Evolutionary conservation across 2,113 vertebrate species (phyloP), one percentile per base, ranked within the genome.

Genomic region (Alethe castanea): DNA sequence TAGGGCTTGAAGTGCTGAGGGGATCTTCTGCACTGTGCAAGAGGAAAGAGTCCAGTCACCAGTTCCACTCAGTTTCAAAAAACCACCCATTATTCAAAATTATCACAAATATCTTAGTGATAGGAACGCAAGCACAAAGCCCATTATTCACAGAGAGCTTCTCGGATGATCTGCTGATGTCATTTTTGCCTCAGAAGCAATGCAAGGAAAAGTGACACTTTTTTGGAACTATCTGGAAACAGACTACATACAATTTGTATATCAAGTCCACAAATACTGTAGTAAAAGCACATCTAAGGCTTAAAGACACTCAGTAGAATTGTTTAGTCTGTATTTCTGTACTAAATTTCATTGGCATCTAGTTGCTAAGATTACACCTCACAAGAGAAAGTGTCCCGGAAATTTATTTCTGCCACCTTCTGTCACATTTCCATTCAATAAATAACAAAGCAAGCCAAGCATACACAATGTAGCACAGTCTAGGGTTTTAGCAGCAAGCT

Each of bases 1-100:
- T 99, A 99, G 5, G 99, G 98, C 93, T 96, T 99, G 98, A 99
- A 99, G 64, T 98, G 98, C 96, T 99, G 99, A 74, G 98, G 96
- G 3, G 91, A 45, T 52, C 92, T 98, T 95, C 70, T 98, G 97
- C 99, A 99, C 99, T 99, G 98, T 88, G 98, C 93, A 80, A 74
- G 18, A 81, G 7, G 17, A 86, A 69, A 70, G 17, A 60, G n/a
- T 28, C 42, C 78, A 54, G 44, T 76, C 12, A 38, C 6, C 3
- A 83, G 56, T 76, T 64, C 40, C 6, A 2, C 36, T 44, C 60
- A 44, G 23, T 29, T 76, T 50, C 36, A 33, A 29, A 87, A 72
- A 44, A 56, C 15, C 0, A 2, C 19, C 11, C 45, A 54, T 40
- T 17, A 45, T 38, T 89, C 57, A 79, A 44, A 79, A 57, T 81